Conservation (phyloP, 2,888 invertebrate species). For the Nudaria mundana region DNA sequence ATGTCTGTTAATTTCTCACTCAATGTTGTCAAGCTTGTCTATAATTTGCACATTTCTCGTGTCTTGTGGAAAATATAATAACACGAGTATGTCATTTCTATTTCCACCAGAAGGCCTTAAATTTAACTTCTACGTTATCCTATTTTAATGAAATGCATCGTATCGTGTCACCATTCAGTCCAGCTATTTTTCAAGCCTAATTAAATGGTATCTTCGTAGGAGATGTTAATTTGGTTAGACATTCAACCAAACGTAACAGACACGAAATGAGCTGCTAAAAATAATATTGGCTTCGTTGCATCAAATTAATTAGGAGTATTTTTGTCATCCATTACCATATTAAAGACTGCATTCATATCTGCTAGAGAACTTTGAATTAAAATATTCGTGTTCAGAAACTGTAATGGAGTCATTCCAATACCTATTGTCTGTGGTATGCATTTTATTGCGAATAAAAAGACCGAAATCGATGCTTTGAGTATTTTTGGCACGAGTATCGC, state of each 20-base stretch:
- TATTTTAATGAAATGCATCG: slow-evolving; percentile 39
- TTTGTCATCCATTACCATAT: slow-evolving; percentile 15
- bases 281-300: slow-evolving; percentile 17
- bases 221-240: slow-evolving; percentile 36
- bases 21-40: too few species aligned
- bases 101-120: slow-evolving; percentile 25
- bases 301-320: slow-evolving; percentile 15
- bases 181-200: slow-evolving; percentile 45
- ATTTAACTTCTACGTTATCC: slow-evolving; percentile 34
- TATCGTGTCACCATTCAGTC: slow-evolving; percentile 19
- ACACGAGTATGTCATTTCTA: too few species aligned
- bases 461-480: slow-evolving; percentile 18
- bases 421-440: slow-evolving; percentile 28
- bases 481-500: slow-evolving; percentile 34
- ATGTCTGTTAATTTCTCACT: too few species aligned
- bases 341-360: slow-evolving; percentile 15
- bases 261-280: slow-evolving; percentile 28
- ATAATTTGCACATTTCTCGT: too few species aligned
- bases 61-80: too few species aligned
- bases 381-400: slow-evolving; percentile 14
- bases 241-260: slow-evolving; percentile 18
- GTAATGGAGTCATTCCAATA: slow-evolving; percentile 17
- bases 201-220: slow-evolving; percentile 39
- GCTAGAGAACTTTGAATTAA: too few species aligned
- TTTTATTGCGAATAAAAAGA: slow-evolving; percentile 30